Evolutionary conservation across 2,113 vertebrate genomes (phyloP), one percentile per base, ranked within the genome.

Genomic region (Charadrius vociferus): DNA sequence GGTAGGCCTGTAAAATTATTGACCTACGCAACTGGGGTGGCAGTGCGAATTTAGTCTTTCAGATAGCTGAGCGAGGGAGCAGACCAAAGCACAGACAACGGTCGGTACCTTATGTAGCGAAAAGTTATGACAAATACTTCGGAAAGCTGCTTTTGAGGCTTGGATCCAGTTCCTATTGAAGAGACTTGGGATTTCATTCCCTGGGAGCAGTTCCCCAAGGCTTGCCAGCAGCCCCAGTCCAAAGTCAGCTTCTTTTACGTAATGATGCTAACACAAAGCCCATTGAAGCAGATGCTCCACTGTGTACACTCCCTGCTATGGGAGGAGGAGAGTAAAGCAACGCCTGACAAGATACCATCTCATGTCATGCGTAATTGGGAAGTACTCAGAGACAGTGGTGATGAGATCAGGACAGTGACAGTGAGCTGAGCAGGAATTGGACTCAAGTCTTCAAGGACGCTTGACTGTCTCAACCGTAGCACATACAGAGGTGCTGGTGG

Each of bases 311-410:
- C 49, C 65, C n/a, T 90, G 79, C 63, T 32, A 0, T 5, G n/a
- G 90, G 75, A 78, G 67, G 62, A 62, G 2, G 29, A 56, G 63
- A 53, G 37, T 5, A 43, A 37, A 65, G 86, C 88, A 27, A 4
- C 4, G 23, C 6, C 3, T 65, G 3, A 12, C 37, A 30, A 87
- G 81, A 43, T 29, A 14, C 3, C 66, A 39, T 81, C 93, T 79
- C 32, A 0, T 4, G 23, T 26, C 65, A 22, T 14, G 14, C 1
- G 3, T 17, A 1, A 12, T 27, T 67, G 56, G 14, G 18, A 67
- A 37, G 41, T 22, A 17, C 84, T 67, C 49, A 16, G 50, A 45
- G 52, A 9, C 7, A 12, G 18, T 1, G 10, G 37, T 39, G 91
- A 7, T 39, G 78, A 82, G 62, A 39, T 50, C 14, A 36, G 47